Percentiles rank a stretch among this genome's conserved stretches.
Evolutionary conservation across 2,888 invertebrate species (phyloP).

Genomic region (Geotrupes spiniger): DNA sequence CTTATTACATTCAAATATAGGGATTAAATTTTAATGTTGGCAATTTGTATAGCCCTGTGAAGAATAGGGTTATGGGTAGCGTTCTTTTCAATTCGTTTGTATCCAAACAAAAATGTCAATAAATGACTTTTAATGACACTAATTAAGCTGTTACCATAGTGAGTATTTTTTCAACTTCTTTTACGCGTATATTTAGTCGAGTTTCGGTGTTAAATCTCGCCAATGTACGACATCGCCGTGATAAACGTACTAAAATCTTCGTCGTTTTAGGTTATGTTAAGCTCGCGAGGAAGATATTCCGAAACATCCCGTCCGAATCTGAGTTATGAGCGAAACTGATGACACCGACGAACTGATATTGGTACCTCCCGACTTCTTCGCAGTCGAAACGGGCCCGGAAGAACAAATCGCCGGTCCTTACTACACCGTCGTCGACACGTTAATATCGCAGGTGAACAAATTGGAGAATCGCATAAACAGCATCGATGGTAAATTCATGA

Average conservation of each 20-base stretch:
- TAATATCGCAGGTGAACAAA: conserved; percentile 62
- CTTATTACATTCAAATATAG: no score
- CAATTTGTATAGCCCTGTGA: no score
- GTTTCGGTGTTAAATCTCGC: no score
- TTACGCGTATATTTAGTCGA: not conserved
- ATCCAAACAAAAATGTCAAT: conserved; percentile 4
- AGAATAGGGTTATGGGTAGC: no score
- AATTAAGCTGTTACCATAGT: conserved; percentile 12
- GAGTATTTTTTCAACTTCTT: not conserved
- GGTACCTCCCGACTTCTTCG: conserved; percentile 75
- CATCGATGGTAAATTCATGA: conserved; percentile 43
- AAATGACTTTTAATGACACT: not conserved
- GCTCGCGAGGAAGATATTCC: not conserved
- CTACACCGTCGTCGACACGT: conserved; percentile 58
- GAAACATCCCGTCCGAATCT: not conserved
- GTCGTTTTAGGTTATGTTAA: conserved; percentile 14
- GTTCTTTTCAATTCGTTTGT: not conserved
- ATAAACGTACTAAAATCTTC: no score
- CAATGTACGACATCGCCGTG: not conserved
- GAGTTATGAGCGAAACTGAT: conserved; percentile 69
- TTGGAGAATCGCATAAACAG: conserved; percentile 53
- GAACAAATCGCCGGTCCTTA: conserved; percentile 41
- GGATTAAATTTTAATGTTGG: no score
- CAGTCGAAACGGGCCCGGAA: conserved; percentile 59
- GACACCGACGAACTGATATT: conserved; percentile 79